phyloP scores from a whole-genome alignment of 1,140 invertebrate species.

The Bombus difficillimus region DNA sequence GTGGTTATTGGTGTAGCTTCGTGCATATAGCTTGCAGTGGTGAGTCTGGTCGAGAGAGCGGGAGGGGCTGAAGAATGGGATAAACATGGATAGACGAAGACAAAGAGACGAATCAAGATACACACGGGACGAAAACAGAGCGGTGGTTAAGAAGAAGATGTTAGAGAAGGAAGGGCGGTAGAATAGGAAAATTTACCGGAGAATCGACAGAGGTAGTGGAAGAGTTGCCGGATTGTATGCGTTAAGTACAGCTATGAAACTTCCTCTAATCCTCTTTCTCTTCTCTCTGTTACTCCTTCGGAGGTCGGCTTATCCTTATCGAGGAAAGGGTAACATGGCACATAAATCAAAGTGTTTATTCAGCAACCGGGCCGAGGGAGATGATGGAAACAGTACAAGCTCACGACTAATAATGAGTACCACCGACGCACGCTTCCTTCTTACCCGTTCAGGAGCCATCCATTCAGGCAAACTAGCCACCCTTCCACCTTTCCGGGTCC shows the following conservation, averaged over 20 bases:
- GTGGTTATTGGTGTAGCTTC: not conserved
- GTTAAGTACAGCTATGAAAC: slow-evolving; percentile 58
- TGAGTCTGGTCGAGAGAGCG: not conserved
- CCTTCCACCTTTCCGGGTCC: slow-evolving; percentile 19
- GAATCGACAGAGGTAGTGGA: not conserved
- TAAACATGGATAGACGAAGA: slow-evolving; percentile 22
- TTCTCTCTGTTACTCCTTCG: not conserved
- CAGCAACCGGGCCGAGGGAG: slow-evolving; percentile 37
- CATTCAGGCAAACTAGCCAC: slow-evolving; percentile 41
- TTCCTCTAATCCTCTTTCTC: not conserved
- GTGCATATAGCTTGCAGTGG: not conserved
- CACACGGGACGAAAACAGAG: not conserved
- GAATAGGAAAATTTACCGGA: slow-evolving; percentile 16
- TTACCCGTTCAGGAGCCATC: slow-evolving; percentile 32
- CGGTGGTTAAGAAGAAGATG: not conserved
- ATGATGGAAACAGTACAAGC: slow-evolving; percentile 41
- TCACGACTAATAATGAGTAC: slow-evolving; percentile 72
- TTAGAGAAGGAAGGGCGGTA: no score
- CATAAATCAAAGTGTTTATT: slow-evolving; percentile 76
- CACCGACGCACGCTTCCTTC: slow-evolving; percentile 44
- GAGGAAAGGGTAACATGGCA: slow-evolving; percentile 52
- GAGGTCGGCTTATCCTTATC: slow-evolving; percentile 70
- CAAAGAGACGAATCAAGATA: not conserved
- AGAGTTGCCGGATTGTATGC: slow-evolving; percentile 43
- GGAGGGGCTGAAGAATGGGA: slow-evolving; percentile 19